phyloP scores from a whole-genome alignment of 2,888 invertebrate species.

The Agrochola lychnidis region DNA sequence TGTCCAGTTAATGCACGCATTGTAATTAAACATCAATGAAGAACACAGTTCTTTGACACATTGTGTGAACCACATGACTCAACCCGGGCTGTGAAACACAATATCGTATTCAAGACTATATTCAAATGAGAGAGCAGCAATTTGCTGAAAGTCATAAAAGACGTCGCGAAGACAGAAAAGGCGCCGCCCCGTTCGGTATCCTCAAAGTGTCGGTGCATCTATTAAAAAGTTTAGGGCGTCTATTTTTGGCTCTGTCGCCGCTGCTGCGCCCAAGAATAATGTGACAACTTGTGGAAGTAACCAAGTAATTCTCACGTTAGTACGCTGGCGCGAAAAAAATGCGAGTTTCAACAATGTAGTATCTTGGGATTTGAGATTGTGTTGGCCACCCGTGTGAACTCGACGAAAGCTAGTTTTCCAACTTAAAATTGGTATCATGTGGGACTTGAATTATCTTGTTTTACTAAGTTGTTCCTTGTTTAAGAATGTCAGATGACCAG shows the following conservation, averaged over 20 bases:
- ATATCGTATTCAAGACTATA: conserved; percentile 70
- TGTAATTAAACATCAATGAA: conserved; percentile 46
- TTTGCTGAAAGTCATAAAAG: conserved; percentile 87
- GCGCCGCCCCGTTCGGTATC: conserved; percentile 78
- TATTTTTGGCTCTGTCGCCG: conserved; percentile 85
- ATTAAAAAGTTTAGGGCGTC: conserved; percentile 87
- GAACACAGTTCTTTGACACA: conserved; percentile 48
- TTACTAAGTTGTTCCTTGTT: background rate
- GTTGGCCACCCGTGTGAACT: conserved; percentile 9
- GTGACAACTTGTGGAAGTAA: conserved; percentile 82
- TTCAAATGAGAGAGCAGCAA: conserved; percentile 84
- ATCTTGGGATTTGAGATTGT: conserved; percentile 22
- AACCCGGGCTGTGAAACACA: conserved; percentile 51
- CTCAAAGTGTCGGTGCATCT: conserved; percentile 76
- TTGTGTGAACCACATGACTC: conserved; percentile 55
- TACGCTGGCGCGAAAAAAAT: conserved; percentile 67
- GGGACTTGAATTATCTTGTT: conserved; percentile 29
- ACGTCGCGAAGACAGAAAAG: conserved; percentile 81
- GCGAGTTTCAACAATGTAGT: conserved; percentile 50
- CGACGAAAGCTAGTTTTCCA: conserved; percentile 6
- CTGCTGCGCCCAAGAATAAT: conserved; percentile 75
- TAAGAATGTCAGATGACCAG: conserved; percentile 6
- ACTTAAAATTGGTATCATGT: conserved; percentile 14
- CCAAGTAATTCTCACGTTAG: conserved; percentile 66
- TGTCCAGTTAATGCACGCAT: no score